Base-by-base conservation (phyloP, 2,888 invertebrate species). In the Stenichneumon culpator region DNA sequence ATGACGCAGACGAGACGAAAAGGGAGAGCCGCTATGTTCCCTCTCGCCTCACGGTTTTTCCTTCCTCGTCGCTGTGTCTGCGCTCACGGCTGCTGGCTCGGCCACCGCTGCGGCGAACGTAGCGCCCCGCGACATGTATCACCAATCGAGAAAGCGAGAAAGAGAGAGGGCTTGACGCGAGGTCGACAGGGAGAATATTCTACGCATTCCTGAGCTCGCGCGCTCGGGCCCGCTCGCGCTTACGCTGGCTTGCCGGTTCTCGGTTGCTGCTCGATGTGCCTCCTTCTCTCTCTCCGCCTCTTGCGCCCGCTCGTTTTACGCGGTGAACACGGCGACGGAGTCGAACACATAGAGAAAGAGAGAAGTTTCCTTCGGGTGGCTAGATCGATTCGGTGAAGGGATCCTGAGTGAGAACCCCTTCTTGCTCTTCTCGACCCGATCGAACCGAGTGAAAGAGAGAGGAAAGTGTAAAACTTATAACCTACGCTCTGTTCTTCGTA, bases 131-230 rank as follows among this genome's bases (percentile, higher is more conserved):
- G 54, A 68, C 44, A 68, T 68, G 14, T 60, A 32, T 47, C 84
- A 80, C 86, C 70, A 85, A 82, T 79, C 65, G 83, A 82, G 82
- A 83, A 84, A 83, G 79, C 82, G 84, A 87, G 79, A 82, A 82
- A 86, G 82, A 82, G 74, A 86, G 84, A 82, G 86, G 82, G 79
- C 82, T 87, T 86, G 86, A 87, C 87, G 88, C 87, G 86, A 88
- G 87, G 88, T 87, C 87, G 87, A 87, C 87, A 88, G 86, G 86
- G 86, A 87, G 86, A 88, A 86, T 86, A 84, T 87, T 87, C 78
- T 86, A 88, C 84, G 82, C 87, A 87, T 87, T 86, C 88, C 81
- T 85, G 79, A 52, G 79, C 78, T 65, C 72, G 22, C 50, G 52
- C 60, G 52, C 69, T n/a, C 52, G 63, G 57, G 63, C 52, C 32